Base-by-base conservation (phyloP, 2,113 vertebrate genomes). In the Theristicus caerulescens region DNA sequence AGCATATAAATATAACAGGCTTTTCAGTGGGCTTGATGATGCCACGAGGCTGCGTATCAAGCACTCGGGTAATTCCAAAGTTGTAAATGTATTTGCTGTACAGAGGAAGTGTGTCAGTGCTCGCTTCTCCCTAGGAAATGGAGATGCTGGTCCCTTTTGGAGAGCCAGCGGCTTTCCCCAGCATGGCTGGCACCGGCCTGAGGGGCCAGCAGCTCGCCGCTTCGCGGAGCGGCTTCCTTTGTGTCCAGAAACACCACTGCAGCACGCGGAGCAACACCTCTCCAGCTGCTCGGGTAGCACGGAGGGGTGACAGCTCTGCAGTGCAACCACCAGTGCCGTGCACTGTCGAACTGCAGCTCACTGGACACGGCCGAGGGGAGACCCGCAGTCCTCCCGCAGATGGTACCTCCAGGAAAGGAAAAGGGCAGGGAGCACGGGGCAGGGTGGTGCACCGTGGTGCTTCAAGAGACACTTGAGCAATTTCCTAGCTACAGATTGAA, bases 31-130 rank as follows among this genome's bases (percentile, higher is more conserved):
- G 89, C 59, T 87, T 76, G 92, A 58, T 66, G 77, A 46, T 67
- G 77, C 82, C 66, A 32, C 13, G 6, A 52, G 67, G 90, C 70
- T 47, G 57, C 1, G 9, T 62, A 27, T 80, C 57, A 21, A 94
- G 93, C 54, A 5, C 69, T 90, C 1, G 65, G 73, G 74, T 72
- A 82, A 88, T 83, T 81, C 93, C 94, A 95, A 94, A 95, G 91
- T 59, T 97, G 94, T 96, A 96, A 95, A 95, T 95, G 69, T 96
- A 85, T 95, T 78, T 95, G 94, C 91, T 97, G 95, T 94, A 95
- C 88, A 95, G 86, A 95, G 92, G 88, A 81, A 83, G 44, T 40
- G 44, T 42, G 69, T 82, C 66, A 72, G 69, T 57, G 88, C 91
- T 87, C 3, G 11, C 93, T 82, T 74, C 66, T 94, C 51, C 86